These are phyloP conservation scores for Larimichthys polyactis DNA, from an alignment of 2,113 vertebrate species.

Conservation along the genomic window DNA sequence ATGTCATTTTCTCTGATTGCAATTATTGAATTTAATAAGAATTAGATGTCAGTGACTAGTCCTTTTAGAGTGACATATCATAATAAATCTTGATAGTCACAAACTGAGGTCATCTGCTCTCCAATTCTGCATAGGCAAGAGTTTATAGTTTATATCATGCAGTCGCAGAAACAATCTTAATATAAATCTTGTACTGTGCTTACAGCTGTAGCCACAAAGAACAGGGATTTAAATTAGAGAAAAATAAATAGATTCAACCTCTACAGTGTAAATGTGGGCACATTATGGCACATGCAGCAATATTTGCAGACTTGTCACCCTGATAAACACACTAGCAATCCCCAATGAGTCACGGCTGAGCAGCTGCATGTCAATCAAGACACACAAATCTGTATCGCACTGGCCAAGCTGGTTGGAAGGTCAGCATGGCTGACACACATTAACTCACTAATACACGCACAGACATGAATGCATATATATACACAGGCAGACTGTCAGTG, in stretches of 20 bases:
- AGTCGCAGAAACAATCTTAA: background rate
- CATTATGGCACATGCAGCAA: background rate
- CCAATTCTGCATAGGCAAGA: background rate
- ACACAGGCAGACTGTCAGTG: constrained; percentile 16
- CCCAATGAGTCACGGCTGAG: constrained; percentile 56
- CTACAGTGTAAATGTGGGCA: background rate
- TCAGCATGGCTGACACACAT: constrained; percentile 66
- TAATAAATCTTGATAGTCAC: constrained; percentile 22
- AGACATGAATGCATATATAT: constrained; percentile 12
- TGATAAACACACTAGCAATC: constrained; percentile 48
- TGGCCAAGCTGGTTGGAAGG: constrained; percentile 68
- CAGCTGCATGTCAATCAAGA: constrained; percentile 66
- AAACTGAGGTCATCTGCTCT: constrained; percentile 14
- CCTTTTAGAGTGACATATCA: constrained; percentile 6
- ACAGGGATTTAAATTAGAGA: background rate
- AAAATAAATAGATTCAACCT: background rate
- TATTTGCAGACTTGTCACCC: constrained; percentile 39
- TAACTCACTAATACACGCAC: constrained; percentile 23
- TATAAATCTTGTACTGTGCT: background rate
- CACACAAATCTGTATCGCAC: constrained; percentile 63
- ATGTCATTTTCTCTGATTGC: constrained; percentile 35
- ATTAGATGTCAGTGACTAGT: constrained; percentile 26
- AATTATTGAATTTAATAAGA: constrained; percentile 27
- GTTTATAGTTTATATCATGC: background rate
- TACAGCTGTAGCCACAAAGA: background rate